Conservation (phyloP, 35 echinoderm and acorn worm species). For the Heliocidaris tuberculata region DNA sequence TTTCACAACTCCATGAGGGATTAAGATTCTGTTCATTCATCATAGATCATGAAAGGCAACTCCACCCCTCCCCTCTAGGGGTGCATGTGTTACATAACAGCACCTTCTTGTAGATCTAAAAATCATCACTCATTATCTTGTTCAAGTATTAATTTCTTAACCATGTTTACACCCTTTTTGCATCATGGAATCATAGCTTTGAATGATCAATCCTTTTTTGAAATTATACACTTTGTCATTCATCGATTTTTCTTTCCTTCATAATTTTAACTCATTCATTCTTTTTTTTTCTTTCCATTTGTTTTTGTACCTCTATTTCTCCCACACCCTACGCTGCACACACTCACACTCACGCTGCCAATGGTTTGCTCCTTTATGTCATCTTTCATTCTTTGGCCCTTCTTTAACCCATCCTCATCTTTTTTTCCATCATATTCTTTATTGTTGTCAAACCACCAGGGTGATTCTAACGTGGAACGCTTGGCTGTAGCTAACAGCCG, state of each 20-base stretch:
- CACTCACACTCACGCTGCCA: constrained; percentile 17
- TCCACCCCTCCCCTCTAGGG: neutral
- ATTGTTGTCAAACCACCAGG: constrained; percentile 51
- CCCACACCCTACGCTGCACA: neutral
- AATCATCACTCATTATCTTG: neutral
- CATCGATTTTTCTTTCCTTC: constrained; percentile 21
- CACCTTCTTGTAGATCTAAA: neutral
- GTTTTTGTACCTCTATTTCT: constrained; percentile 1
- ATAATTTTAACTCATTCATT: constrained; percentile 5
- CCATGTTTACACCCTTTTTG: neutral
- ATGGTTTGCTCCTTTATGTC: constrained; percentile 16
- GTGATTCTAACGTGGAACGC: constrained; percentile 76
- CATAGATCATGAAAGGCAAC: neutral
- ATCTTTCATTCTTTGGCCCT: neutral
- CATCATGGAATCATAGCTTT: neutral
- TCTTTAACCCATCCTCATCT: neutral
- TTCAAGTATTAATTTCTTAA: neutral
- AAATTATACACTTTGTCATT: neutral
- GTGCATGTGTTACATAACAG: neutral
- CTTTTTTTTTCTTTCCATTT: constrained; percentile 18
- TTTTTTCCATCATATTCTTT: neutral
- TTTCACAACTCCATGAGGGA: neutral
- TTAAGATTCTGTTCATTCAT: too few species aligned
- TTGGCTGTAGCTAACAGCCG: constrained; percentile 78
- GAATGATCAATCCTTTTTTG: neutral